A percentile compares a stretch with the other conserved stretches of the same genome.
These are phyloP conservation scores for Apocheima hispidaria DNA, from an alignment of 2,888 invertebrate species.

Conservation along the genomic window DNA sequence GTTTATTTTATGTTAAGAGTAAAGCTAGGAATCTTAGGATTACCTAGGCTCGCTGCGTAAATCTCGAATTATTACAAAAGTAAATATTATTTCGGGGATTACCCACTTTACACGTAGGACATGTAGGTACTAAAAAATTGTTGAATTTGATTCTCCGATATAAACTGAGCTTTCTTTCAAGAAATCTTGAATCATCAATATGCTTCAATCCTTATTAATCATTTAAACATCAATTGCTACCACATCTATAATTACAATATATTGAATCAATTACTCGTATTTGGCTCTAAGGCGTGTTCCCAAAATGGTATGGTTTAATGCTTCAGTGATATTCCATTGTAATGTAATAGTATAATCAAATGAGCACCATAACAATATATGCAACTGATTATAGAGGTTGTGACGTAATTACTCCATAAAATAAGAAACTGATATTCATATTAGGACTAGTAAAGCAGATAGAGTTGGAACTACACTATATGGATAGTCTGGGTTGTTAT, in stretches of 20 bases:
- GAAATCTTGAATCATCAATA: background rate
- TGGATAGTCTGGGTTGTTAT: background rate
- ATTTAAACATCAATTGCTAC: background rate
- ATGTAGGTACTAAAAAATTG: too few relatives aligned
- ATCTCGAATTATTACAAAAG: too few relatives aligned
- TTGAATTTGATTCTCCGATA: too few relatives aligned
- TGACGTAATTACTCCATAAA: slow-evolving; percentile 42
- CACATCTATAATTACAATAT: background rate
- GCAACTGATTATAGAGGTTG: slow-evolving; percentile 31
- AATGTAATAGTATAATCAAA: slow-evolving; percentile 24
- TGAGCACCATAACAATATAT: slow-evolving; percentile 25
- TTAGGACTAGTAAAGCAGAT: slow-evolving; percentile 10
- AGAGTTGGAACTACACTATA: background rate
- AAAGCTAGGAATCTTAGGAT: too few relatives aligned
- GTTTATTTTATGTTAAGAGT: too few relatives aligned
- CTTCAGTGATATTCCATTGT: slow-evolving; percentile 30
- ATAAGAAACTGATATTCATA: slow-evolving; percentile 42
- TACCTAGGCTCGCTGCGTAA: too few relatives aligned
- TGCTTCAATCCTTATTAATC: background rate
- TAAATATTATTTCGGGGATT: too few relatives aligned
- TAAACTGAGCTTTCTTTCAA: too few relatives aligned
- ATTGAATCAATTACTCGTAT: slow-evolving; percentile 3
- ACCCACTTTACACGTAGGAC: too few relatives aligned
- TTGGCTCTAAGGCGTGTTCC: background rate
- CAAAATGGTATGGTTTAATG: slow-evolving; percentile 10